Conservation (phyloP, 2,888 invertebrate genomes). For the Eupithecia exiguata region DNA sequence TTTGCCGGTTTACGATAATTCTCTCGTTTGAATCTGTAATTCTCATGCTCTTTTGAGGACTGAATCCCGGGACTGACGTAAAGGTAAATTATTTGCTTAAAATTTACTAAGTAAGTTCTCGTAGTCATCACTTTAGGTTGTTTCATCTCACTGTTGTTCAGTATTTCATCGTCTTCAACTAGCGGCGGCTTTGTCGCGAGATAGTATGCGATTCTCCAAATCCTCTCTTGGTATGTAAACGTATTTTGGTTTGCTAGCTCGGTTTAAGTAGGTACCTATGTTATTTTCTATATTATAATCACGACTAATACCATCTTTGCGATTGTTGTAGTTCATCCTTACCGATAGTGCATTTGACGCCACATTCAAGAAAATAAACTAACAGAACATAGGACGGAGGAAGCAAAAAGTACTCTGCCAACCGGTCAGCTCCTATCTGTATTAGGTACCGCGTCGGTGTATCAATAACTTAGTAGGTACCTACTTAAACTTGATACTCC, state of each 20-base stretch:
- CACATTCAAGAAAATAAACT: conserved; percentile 35
- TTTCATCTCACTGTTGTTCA: background rate
- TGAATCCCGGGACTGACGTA: conserved; percentile 13
- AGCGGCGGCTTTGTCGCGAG: background rate
- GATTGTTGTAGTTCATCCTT: background rate
- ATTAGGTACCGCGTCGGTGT: conserved; percentile 27
- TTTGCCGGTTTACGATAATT: conserved; percentile 49
- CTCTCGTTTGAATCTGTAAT: conserved; percentile 44
- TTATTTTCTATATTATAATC: background rate
- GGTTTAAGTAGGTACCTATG: background rate
- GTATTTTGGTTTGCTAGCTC: background rate
- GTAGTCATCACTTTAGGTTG: conserved; percentile 1
- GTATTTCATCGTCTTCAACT: conserved; percentile 1
- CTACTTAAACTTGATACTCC: conserved; percentile 2
- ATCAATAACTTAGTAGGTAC: conserved; percentile 14
- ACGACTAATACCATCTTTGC: background rate
- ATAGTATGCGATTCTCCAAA: background rate
- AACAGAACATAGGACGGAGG: conserved; percentile 31
- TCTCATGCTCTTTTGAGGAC: conserved; percentile 34
- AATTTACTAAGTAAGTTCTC: conserved; percentile 5
- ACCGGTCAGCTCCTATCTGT: conserved; percentile 29
- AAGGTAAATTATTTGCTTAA: conserved; percentile 17
- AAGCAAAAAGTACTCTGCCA: conserved; percentile 29
- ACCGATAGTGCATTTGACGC: conserved; percentile 31
- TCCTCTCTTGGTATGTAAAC: background rate